Evolutionary conservation across 1,140 invertebrate species (phyloP), one percentile per base, ranked within the genome.

Genomic region (Diachasma alloeum): DNA sequence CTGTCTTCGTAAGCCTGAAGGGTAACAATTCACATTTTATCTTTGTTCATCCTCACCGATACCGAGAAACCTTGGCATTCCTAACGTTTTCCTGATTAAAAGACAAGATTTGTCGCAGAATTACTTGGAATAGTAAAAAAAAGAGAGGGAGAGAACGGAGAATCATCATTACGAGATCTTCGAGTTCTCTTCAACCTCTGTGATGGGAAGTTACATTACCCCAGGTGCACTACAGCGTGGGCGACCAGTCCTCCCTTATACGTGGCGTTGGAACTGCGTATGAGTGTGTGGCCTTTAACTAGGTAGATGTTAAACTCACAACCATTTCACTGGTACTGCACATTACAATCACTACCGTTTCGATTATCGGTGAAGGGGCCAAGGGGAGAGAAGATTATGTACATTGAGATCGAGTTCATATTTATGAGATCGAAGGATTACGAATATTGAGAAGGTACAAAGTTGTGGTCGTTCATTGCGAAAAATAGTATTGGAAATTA

Each of bases 221-320:
- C 19, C 24, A 26, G 76, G 70, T 46, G 74, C 59, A 69, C 76
- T 72, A 74, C 56, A 53, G 76, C 79, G 74, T 82, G 77, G 79
- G 78, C 77, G 81, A 83, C 78, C 56, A 53, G 73, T 81, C 24
- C 74, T 81, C 63, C 81, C 82, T 79, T 83, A 81, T 81, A 83
- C 39, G 73, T 63, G 8, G 76, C 59, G 2, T 0, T 1, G 19
- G 10, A 19, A 22, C 19, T 59, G 31, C 31, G 66, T 67, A 79
- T 81, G 78, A 79, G 75, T 76, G 68, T 66, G 68, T 46, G 39
- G 42, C 48, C 26, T 22, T 69, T 77, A 81, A 80, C 68, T 80
- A 80, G 9, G n/a, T 59, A 10, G 53, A 26, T 63, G 48, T n/a
- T 53, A 42, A 11, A 42, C 1, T 42, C 10, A 42, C 39, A 42